These are phyloP conservation scores for Corythornis madagascariensis DNA, from an alignment of 2,113 vertebrate genomes.

Conservation along the genomic window DNA sequence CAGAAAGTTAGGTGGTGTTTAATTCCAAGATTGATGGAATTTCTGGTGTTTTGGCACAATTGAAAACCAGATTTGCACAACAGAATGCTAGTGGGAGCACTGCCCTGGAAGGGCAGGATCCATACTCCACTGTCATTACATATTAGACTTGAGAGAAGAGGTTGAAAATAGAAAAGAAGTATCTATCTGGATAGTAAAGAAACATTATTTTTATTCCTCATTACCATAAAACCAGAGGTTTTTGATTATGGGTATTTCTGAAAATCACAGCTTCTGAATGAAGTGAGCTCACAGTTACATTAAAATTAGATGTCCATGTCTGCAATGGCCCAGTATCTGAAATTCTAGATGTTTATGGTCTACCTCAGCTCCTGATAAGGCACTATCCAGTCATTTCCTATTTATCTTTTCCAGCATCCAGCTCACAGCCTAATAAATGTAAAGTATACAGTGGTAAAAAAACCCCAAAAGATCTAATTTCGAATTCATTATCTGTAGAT, in stretches of 20 bases:
- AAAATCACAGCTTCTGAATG: background rate
- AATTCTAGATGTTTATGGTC: background rate
- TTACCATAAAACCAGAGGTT: background rate
- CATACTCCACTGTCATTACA: background rate
- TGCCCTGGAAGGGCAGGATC: background rate
- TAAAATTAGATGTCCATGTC: background rate
- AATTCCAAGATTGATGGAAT: background rate
- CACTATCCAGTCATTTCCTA: background rate
- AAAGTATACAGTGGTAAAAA: background rate
- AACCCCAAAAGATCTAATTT: background rate
- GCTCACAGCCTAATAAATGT: background rate
- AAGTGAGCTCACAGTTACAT: background rate
- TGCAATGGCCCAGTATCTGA: background rate
- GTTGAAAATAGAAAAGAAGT: background rate
- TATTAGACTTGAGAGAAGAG: background rate
- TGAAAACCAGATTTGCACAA: background rate
- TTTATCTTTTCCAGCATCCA: background rate
- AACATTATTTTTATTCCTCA: background rate
- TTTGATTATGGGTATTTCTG: background rate
- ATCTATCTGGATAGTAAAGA: background rate
- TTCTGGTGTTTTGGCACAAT: background rate
- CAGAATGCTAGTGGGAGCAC: background rate
- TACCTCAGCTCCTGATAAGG: background rate
- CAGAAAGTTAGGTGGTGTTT: background rate
- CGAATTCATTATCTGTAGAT: background rate